Conservation (phyloP, 1,140 invertebrate species). For the Apis cerana region DNA sequence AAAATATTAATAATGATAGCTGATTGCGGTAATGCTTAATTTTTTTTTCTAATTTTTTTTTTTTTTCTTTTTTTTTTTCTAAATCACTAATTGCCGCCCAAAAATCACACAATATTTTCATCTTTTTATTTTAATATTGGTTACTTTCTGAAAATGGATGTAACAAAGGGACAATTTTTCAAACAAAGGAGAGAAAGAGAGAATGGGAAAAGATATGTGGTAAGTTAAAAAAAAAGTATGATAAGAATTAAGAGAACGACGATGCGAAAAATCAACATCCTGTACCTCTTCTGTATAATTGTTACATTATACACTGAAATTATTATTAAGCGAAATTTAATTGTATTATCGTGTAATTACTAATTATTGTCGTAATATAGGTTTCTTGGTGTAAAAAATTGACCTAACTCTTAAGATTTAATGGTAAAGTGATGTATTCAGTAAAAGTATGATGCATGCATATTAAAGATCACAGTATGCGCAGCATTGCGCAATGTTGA, state of each 20-base stretch:
- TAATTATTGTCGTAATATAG: constrained; percentile 79
- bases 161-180: constrained; percentile 32
- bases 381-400: constrained; percentile 80
- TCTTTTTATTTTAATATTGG: constrained; percentile 27
- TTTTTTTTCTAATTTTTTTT: neutral
- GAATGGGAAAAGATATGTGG: constrained; percentile 8
- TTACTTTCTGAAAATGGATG: constrained; percentile 43
- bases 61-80: neutral
- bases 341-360: constrained; percentile 79
- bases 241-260: constrained; percentile 45
- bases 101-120: constrained; percentile 41
- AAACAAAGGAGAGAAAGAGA: neutral
- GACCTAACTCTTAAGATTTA: constrained; percentile 76
- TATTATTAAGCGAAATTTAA: constrained; percentile 75
- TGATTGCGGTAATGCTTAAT: neutral
- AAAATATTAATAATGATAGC: neutral
- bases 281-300: constrained; percentile 78
- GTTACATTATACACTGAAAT: constrained; percentile 73
- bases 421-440: constrained; percentile 69
- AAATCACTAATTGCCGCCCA: neutral
- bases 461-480: constrained; percentile 59
- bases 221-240: constrained; percentile 37
- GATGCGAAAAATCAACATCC: constrained; percentile 65
- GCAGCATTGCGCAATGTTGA: constrained; percentile 58
- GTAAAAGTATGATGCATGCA: constrained; percentile 62